These are phyloP conservation scores for Penaeus monodon DNA, from an alignment of 2,888 invertebrate genomes.

Conservation along the genomic window DNA sequence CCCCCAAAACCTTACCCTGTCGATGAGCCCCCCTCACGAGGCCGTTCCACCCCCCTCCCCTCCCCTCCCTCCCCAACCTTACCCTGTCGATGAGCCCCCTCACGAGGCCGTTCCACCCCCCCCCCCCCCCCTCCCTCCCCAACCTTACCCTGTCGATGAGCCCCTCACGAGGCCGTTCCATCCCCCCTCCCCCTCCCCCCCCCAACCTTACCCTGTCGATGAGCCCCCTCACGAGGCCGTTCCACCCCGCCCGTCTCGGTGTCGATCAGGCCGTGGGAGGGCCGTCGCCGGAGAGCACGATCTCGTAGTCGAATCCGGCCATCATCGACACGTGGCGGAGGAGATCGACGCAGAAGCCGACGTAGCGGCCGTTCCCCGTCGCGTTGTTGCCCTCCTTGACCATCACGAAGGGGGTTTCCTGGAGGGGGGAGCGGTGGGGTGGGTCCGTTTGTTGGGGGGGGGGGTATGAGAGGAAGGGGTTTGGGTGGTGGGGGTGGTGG, in stretches of 20 bases:
- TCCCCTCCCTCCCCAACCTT: slow-evolving; percentile 65
- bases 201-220: slow-evolving; percentile 89
- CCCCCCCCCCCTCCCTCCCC: not conserved
- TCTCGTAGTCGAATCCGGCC: slow-evolving; percentile 81
- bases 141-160: too few species aligned
- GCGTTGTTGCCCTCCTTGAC: slow-evolving; percentile 84
- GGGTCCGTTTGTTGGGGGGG: not conserved
- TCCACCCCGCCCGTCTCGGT: slow-evolving; percentile 89
- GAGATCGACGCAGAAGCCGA: slow-evolving; percentile 75
- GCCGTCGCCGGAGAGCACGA: slow-evolving; percentile 86
- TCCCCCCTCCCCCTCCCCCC: too few species aligned
- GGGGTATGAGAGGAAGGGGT: not conserved
- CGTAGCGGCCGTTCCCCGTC: slow-evolving; percentile 88
- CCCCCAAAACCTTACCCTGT: not conserved
- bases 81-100: slow-evolving; percentile 88
- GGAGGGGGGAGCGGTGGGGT: not conserved
- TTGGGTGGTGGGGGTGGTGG: not conserved
- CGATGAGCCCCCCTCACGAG: not conserved
- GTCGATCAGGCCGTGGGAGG: slow-evolving; percentile 88
- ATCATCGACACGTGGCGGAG: slow-evolving; percentile 65
- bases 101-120: slow-evolving; percentile 87
- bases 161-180: too few species aligned
- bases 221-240: slow-evolving; percentile 87
- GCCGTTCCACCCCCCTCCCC: too few species aligned
- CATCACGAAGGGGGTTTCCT: slow-evolving; percentile 95